Base-by-base conservation (phyloP, 2,113 vertebrate genomes). In the Nyctereutes procyonoides region DNA sequence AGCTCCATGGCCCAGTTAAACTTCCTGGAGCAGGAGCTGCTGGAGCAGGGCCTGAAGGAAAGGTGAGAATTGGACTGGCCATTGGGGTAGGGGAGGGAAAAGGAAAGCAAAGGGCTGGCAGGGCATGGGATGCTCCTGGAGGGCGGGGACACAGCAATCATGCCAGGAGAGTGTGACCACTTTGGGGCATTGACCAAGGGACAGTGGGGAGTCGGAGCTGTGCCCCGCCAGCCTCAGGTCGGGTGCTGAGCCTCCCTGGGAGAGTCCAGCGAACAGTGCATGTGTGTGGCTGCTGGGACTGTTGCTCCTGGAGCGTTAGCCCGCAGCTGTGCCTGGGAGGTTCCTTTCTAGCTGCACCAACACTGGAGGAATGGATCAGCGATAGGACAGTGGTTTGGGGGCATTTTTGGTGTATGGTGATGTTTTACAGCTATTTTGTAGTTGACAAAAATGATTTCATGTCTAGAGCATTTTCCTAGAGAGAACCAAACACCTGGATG, bases 131-230 rank as follows among this genome's bases (percentile, higher is more conserved):
- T 58, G 53, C 13, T 19, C 73, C 73, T 14, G 9, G 19, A 6
- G 26, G 69, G 51, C 30, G 3, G 28, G 53, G 63, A 32, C 22
- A 8, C 17, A 0, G 20, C 32, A 5, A 28, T 14, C 32, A 2
- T 7, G 17, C 0, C 0, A 51, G 67, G 24, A 24, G 32, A 5
- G 51, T 19, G 30, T 32, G 30, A 3, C 14, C 3, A 0, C 30
- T 1, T 30, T n/a, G 69, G 30, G 38, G 19, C 56, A 10, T 5
- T 13, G 53, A 20, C 2, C 1, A 1, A 69, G 53, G 26, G 4
- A 0, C n/a, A 4, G 20, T 22, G 32, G 80, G 38, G 22, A 74
- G 13, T 48, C 38, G 35, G 71, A 24, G 22, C 38, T 62, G 60
- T 10, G 28, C 30, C 62, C 58, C 15, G 51, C 77, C 35, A 11